These are phyloP conservation scores for Typhlomys cinereus DNA, from an alignment of 2,113 vertebrate genomes.

Conservation along the genomic window DNA sequence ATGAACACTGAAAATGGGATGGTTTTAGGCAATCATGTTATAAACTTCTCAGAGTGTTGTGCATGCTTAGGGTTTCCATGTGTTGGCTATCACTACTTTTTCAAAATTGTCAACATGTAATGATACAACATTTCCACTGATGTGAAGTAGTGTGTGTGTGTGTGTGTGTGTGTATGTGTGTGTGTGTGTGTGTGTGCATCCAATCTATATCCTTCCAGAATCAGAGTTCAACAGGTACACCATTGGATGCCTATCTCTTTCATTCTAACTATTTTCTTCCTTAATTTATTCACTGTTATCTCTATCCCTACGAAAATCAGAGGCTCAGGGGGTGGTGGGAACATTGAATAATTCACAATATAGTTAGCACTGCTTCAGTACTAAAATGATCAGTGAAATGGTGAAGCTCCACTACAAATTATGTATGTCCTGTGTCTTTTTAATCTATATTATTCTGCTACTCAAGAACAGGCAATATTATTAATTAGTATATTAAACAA, in stretches of 20 bases:
- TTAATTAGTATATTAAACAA: conserved; percentile 12
- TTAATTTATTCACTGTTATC: neutral
- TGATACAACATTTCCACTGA: accelerated
- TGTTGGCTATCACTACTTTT: neutral
- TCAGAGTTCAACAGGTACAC: neutral
- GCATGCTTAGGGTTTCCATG: neutral
- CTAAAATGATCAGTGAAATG: neutral
- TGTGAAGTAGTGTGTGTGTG: too few relatives aligned
- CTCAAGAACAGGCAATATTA: neutral
- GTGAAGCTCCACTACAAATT: neutral
- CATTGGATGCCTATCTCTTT: neutral
- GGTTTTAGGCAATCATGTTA: neutral
- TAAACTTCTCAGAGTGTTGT: neutral
- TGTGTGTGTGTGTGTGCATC: neutral
- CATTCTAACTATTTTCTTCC: neutral
- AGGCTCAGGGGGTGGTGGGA: neutral
- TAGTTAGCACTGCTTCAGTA: neutral
- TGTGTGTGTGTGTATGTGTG: neutral
- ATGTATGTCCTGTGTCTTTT: neutral
- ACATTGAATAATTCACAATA: neutral
- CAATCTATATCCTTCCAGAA: too few relatives aligned
- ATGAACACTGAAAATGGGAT: neutral
- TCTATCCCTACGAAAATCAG: neutral
- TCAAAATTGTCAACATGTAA: neutral
- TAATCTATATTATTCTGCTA: neutral